These are phyloP conservation scores for Apodemus speciosus DNA, from an alignment of 2,113 vertebrate species.

Conservation along the genomic window DNA sequence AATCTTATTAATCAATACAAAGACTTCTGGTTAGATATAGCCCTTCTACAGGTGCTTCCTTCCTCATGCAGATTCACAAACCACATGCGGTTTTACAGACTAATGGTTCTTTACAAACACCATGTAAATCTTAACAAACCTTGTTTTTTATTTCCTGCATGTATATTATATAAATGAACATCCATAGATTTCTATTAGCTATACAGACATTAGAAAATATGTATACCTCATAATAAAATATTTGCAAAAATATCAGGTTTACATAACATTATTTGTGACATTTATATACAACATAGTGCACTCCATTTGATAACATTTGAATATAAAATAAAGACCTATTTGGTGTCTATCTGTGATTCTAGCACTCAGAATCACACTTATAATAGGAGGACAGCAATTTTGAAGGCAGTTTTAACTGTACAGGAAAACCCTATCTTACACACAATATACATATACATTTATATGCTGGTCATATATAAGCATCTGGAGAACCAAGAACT, in stretches of 20 bases:
- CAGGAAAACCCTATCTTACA: background rate
- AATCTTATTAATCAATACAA: background rate
- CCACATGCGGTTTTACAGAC: background rate
- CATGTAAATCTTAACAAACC: background rate
- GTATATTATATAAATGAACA: background rate
- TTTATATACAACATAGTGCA: background rate
- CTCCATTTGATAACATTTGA: background rate
- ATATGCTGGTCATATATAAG: background rate
- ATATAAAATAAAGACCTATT: background rate
- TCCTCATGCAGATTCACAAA: background rate
- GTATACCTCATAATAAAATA: background rate
- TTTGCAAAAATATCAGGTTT: background rate
- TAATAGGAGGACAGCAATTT: background rate
- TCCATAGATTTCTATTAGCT: background rate
- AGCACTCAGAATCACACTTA: background rate
- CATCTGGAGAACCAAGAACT: background rate
- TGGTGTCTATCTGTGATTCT: background rate
- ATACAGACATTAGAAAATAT: background rate
- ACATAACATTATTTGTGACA: background rate
- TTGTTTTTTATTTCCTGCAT: conserved; percentile 11
- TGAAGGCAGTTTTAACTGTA: background rate
- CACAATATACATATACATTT: background rate
- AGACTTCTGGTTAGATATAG: background rate
- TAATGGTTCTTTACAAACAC: conserved; percentile 17
- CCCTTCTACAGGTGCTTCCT: background rate